Evolutionary conservation across 1,140 invertebrate genomes (phyloP), one percentile per base, ranked within the genome.

Genomic region (Scaptomyza hsui): DNA sequence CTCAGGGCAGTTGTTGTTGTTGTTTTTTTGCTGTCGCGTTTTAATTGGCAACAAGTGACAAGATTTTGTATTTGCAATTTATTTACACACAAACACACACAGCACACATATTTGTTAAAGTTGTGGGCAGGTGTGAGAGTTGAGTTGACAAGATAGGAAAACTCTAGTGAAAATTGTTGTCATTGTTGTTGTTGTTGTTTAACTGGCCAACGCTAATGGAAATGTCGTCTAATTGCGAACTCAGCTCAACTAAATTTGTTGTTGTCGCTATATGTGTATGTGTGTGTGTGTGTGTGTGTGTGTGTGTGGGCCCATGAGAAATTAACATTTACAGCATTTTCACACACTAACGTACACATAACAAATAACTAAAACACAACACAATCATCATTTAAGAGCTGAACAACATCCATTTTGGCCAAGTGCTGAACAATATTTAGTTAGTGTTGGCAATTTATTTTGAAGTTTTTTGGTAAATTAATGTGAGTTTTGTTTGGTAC

Each of bases 11-110:
- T 19, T 39, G 9, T 64, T n/a, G 19, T 15, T 35, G n/a, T 60
- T 48, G 48, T 18, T 49, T 16, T 49, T 16, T 63, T 59, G 39
- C 42, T 52, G 37, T 12, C 1, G 37, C 41, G 7, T 19, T 69
- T 76, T 80, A 85, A 86, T 85, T 85, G 80, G 80, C 80, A 77
- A 77, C 69, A 85, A 85, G 81, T 80, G 77, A 86, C 81, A 77
- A 77, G 81, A 77, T 78, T 72, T 75, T 24, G 47, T 47, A 56
- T 70, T 55, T 39, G 48, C 60, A 41, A 52, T 78, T 57, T 57
- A 69, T 55, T 72, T 70, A 44, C 51, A 49, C 19, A 48, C 37
- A 48, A 35, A 32, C 16, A 44, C 63, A 47, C 16, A 16, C 16
- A 37, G 32, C 3, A 16, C 37, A 59, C 49, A 44, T 60, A 67